Conservation (phyloP, 1,140 invertebrate species). For the Drosophila ficusphila region DNA sequence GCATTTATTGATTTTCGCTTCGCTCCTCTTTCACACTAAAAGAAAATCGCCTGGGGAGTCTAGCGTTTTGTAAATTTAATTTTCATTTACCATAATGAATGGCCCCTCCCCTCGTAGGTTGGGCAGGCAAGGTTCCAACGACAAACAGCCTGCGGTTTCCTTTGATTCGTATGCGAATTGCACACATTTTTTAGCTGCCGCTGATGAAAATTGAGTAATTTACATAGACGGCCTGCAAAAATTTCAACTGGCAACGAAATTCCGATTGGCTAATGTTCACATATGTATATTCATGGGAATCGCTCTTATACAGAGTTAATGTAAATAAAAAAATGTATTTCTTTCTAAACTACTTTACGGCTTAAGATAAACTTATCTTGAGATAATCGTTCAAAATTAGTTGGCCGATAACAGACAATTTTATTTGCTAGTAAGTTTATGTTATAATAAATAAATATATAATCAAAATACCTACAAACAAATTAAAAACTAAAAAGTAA, state of each 20-base stretch:
- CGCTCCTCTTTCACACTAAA: neutral
- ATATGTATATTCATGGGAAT: no score
- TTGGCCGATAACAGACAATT: no score
- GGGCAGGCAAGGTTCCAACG: no score
- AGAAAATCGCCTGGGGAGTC: constrained; percentile 3
- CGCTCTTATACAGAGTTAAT: no score
- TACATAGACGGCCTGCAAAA: neutral
- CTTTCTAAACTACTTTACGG: no score
- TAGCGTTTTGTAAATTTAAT: constrained; percentile 21
- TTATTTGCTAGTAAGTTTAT: no score
- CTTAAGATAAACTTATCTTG: no score
- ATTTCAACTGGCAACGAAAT: neutral
- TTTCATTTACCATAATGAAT: constrained; percentile 14
- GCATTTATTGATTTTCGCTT: constrained; percentile 14
- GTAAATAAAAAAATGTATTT: no score
- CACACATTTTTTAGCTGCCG: neutral
- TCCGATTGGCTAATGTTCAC: neutral
- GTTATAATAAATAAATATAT: no score
- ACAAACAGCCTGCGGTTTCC: constrained; percentile 2
- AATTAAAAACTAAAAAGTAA: no score
- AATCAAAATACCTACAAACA: no score
- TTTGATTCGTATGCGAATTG: constrained; percentile 11
- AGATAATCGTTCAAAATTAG: no score
- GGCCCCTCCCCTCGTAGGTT: neutral
- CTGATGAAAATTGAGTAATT: constrained; percentile 1